Percentiles rank a stretch among this genome's conserved stretches.
Conservation (phyloP, 2,113 vertebrate genomes). For the Pogona vitticeps region DNA sequence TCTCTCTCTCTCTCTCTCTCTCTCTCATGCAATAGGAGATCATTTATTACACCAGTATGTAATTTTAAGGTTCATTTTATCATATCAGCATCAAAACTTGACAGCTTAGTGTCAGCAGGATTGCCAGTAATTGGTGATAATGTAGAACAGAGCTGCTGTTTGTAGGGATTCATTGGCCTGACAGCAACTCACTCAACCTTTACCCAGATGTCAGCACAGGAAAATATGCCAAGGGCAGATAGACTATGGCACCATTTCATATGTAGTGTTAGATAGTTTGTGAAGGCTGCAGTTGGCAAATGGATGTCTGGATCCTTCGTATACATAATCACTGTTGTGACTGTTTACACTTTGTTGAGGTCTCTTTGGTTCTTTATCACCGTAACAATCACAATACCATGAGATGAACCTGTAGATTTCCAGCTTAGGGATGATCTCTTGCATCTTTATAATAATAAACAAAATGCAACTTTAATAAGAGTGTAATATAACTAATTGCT, state of each 20-base stretch:
- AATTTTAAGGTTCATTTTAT: conserved; percentile 31
- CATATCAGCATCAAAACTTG: conserved; percentile 20
- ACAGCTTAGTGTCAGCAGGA: conserved; percentile 19
- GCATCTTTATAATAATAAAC: neutral
- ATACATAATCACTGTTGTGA: neutral
- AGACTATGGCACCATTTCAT: neutral
- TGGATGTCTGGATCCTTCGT: neutral
- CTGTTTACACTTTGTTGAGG: neutral
- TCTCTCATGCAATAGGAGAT: neutral
- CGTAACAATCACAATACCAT: neutral
- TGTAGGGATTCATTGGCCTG: conserved; percentile 45
- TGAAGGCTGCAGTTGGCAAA: conserved; percentile 22
- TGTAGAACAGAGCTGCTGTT: conserved; percentile 9
- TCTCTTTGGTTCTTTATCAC: neutral
- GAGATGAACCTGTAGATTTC: neutral
- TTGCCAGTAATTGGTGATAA: conserved; percentile 7
- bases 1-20: no score
- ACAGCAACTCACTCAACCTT: conserved; percentile 15
- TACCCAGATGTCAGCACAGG: conserved; percentile 22
- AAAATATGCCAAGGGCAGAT: conserved; percentile 16
- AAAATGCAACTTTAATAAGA: neutral
- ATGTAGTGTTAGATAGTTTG: neutral
- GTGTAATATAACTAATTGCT: neutral
- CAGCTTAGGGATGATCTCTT: neutral
- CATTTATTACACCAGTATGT: neutral